Base-by-base conservation (phyloP, 2,797 vertebrate species). In the Gymnopithys bicolor region DNA sequence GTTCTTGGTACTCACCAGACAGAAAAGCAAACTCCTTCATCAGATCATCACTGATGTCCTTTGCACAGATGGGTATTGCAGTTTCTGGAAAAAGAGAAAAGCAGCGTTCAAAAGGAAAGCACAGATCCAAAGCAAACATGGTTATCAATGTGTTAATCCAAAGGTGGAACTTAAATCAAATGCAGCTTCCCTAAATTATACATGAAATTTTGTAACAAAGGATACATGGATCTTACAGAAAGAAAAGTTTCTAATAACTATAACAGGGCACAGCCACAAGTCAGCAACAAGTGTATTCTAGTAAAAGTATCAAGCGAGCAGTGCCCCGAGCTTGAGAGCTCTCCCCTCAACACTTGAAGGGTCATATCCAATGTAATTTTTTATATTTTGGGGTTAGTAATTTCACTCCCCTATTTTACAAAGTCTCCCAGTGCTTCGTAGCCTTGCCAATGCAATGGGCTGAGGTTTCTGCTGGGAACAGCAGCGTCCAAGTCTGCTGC, bases 21-120 rank as follows among this genome's bases (percentile, higher is more conserved):
- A 99, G 97, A 97, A 99, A 99, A 7, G 99, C 99, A 75, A 99
- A 98, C 91, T 99, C 98, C 88, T 99, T 99, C 98, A 99, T 98
- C 97, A 99, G 97, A 96, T 98, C 98, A 49, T 98, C 98, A 19
- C 97, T 98, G 94, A 99, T 98, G 94, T 99, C 99, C 96, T 98
- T 99, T 94, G 99, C 92, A 95, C 96, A 97, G 70, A 99, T 83
- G 64, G 98, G 98, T 33, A 98, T 92, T 7, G 98, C 84, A 1
- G 98, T 97, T 97, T 99, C 99, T 99, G 96, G 37, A 74, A 90
- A 76, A 84, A 96, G 86, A 68, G 63, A 8, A 67, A 49, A 82
- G 45, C 43, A 77, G 66, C 27, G 32, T 59, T 94, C 39, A 90
- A 71, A 87, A 86, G 95, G 70, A 78, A 73, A 10, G 39, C 12